Base-by-base conservation (phyloP, 2,113 vertebrate genomes). In the Siphamia tubifer region DNA sequence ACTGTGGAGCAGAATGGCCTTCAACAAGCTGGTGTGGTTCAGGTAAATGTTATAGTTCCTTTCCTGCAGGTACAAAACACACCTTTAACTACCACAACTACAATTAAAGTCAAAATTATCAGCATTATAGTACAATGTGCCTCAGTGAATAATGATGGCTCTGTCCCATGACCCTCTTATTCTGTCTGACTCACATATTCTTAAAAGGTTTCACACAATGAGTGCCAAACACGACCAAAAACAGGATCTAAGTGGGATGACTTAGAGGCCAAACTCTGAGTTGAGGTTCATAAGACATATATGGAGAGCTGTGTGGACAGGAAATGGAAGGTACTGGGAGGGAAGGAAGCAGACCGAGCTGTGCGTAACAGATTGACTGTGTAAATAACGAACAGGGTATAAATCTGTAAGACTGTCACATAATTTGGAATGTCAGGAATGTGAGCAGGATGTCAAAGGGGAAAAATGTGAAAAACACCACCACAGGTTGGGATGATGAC, bases 21-120 rank as follows among this genome's bases (percentile, higher is more conserved):
- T 96, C 79, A 99, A 57, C 83, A 99, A 88, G 83, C 94, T 94
- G 54, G 96, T 98, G 81, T 99, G 98, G 90, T 99, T 99, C 84
- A 99, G 87, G 76, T 97, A 96, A 85, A 99, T 94, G 77, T 88
- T 94, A 76, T 99, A 99, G 91, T 98, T 99, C 85, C 95, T 94
- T 87, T 99, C 95, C 98, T 99, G 86, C 31, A 2, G 56, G 27
- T 51, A 63, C 52, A 85, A 73, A 49, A 72, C 28, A 81, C 73
- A 68, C 53, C 61, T 71, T 85, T 45, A 67, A 71, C 58, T 52
- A 71, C 35, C 63, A 49, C 42, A 5, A 54, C 43, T 44, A 19
- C 77, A 79, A 79, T 83, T 81, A 81, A 38, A 51, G 63, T 70
- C 45, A 64, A 57, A 32, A 34, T 17, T 35, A 5, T 19, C 20